Conservation (phyloP, 2,113 vertebrate species). For the Channa maculata region DNA sequence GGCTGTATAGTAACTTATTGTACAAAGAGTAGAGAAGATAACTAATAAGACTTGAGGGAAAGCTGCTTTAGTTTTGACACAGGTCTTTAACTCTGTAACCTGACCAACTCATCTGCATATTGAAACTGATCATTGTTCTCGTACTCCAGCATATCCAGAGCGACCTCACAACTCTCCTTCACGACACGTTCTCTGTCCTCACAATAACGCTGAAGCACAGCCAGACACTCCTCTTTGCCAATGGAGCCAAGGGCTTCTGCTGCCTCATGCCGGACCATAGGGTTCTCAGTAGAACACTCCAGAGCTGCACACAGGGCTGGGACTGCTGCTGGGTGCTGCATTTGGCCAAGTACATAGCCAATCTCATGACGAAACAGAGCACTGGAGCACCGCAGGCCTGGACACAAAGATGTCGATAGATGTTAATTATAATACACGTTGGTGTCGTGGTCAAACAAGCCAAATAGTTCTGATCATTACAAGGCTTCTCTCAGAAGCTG, state of each 20-base stretch:
- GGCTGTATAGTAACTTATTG: too few relatives aligned
- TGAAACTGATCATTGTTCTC: slow-evolving; percentile 89
- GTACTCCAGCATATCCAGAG: slow-evolving; percentile 92
- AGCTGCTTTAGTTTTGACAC: neutral
- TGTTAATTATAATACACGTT: too few relatives aligned
- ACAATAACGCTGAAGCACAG: slow-evolving; percentile 80
- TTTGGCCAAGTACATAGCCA: slow-evolving; percentile 94
- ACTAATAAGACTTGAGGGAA: neutral
- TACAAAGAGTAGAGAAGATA: too few relatives aligned
- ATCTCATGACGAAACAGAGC: slow-evolving; percentile 95
- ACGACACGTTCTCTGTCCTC: slow-evolving; percentile 89
- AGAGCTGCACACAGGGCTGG: slow-evolving; percentile 84
- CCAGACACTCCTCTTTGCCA: slow-evolving; percentile 88
- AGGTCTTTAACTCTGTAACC: slow-evolving; percentile 63
- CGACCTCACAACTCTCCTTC: slow-evolving; percentile 95
- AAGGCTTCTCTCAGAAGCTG: too few relatives aligned
- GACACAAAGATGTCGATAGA: accelerated
- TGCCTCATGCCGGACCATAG: slow-evolving; percentile 97
- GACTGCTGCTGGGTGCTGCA: slow-evolving; percentile 89
- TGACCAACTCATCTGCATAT: slow-evolving; percentile 88
- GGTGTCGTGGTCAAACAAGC: too few relatives aligned
- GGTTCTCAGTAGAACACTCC: slow-evolving; percentile 79
- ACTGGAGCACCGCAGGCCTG: slow-evolving; percentile 88
- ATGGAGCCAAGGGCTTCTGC: slow-evolving; percentile 95
- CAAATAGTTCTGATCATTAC: too few relatives aligned